Evolutionary conservation across 2,113 vertebrate species (phyloP).

Genomic region (Gorsachius goisagi): DNA sequence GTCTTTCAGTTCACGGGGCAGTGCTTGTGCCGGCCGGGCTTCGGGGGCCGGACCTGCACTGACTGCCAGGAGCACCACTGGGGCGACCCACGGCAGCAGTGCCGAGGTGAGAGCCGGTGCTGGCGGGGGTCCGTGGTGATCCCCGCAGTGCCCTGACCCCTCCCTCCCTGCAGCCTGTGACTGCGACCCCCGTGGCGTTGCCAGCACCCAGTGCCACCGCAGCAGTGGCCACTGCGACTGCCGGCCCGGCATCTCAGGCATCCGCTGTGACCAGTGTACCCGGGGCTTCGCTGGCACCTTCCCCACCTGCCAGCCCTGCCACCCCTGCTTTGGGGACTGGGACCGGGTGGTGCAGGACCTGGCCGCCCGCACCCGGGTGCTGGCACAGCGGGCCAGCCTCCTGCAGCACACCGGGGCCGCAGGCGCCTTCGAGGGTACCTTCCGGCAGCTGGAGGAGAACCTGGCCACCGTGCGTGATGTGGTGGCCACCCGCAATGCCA

Average conservation of each 20-base stretch:
- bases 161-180: constrained; percentile 82
- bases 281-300: constrained; percentile 91
- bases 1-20: constrained; percentile 88
- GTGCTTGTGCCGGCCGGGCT: constrained; percentile 91
- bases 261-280: constrained; percentile 95
- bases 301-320: constrained; percentile 91
- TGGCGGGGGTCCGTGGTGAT: accelerated
- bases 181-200: constrained; percentile 87
- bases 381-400: constrained; percentile 79
- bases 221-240: constrained; percentile 90
- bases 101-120: constrained; percentile 79
- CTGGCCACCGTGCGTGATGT: constrained; percentile 80
- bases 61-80: constrained; percentile 94
- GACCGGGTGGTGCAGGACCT: constrained; percentile 95
- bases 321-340: constrained; percentile 97
- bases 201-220: constrained; percentile 87
- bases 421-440: constrained; percentile 82
- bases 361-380: constrained; percentile 76
- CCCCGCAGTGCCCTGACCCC: not conserved
- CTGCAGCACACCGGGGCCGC: constrained; percentile 87
- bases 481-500: constrained; percentile 85
- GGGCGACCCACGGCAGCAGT: constrained; percentile 88
- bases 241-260: constrained; percentile 87
- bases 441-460: constrained; percentile 84
- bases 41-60: constrained; percentile 88